Evolutionary conservation across 2,888 invertebrate species (phyloP).

Genomic region (Drosophila sordidula): DNA sequence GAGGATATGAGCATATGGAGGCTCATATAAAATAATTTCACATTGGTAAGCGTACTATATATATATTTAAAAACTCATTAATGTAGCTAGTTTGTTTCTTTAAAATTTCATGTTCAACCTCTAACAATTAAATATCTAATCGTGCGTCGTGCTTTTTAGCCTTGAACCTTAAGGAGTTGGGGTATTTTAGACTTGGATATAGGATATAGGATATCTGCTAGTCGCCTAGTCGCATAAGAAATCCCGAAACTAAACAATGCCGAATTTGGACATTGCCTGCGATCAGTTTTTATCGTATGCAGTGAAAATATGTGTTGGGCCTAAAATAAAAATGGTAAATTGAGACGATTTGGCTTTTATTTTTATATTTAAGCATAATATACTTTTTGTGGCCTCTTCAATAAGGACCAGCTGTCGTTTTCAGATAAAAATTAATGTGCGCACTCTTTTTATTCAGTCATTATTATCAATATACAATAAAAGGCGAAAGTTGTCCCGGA

Average conservation of each 20-base stretch:
- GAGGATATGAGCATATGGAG: too few relatives aligned
- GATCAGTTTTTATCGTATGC: not conserved
- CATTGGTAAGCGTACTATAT: too few relatives aligned
- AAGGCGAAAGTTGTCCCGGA: constrained; percentile 53
- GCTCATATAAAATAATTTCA: too few relatives aligned
- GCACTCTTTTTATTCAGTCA: constrained; percentile 48
- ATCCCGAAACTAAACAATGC: not conserved
- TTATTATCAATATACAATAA: constrained; percentile 73
- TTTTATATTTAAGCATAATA: constrained; percentile 12
- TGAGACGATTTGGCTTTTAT: constrained; percentile 7
- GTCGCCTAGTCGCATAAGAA: not conserved
- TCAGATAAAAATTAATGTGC: constrained; percentile 74
- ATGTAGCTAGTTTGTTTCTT: too few relatives aligned
- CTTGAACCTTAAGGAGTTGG: too few relatives aligned
- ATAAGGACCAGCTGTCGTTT: constrained; percentile 58
- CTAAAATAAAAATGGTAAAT: not conserved
- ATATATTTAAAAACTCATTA: too few relatives aligned
- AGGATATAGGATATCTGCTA: not conserved
- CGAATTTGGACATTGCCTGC: not conserved
- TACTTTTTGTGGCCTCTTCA: constrained; percentile 14
- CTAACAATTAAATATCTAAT: too few relatives aligned
- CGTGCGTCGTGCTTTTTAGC: too few relatives aligned
- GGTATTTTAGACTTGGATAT: not conserved
- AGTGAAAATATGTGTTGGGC: not conserved
- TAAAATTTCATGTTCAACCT: too few relatives aligned